Conservation (phyloP, 2,888 invertebrate species). For the Nectonema munidae region DNA sequence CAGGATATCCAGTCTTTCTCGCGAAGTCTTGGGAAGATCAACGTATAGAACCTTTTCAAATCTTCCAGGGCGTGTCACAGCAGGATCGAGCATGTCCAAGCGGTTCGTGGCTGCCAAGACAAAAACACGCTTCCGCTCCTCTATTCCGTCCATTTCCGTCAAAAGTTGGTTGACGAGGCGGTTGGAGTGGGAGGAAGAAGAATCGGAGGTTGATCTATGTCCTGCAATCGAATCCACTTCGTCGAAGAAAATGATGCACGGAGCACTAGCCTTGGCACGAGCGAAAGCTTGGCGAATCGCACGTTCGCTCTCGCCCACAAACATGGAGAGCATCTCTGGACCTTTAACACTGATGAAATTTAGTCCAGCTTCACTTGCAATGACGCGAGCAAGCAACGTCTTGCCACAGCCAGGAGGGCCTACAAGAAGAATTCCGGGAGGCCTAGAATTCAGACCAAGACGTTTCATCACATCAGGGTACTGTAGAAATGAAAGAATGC, state of each 20-base stretch:
- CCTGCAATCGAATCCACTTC: constrained; percentile 85
- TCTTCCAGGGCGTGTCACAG: constrained; percentile 56
- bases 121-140: constrained; percentile 58
- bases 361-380: constrained; percentile 88
- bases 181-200: constrained; percentile 23
- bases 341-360: constrained; percentile 97
- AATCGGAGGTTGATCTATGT: constrained; percentile 41
- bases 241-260: constrained; percentile 94
- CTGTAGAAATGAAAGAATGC: constrained; percentile 44
- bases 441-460: constrained; percentile 37
- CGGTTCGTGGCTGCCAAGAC: constrained; percentile 79
- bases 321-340: constrained; percentile 87
- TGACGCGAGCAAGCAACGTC: constrained; percentile 58
- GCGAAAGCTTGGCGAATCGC: constrained; percentile 81
- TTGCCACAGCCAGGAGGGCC: constrained; percentile 68
- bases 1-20: constrained; percentile 54
- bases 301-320: constrained; percentile 86
- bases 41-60: constrained; percentile 61
- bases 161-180: constrained; percentile 78
- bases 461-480: constrained; percentile 43
- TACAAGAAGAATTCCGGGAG: constrained; percentile 63
- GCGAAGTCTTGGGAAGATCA: constrained; percentile 42
- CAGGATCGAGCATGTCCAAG: constrained; percentile 58
- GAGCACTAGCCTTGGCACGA: constrained; percentile 63
- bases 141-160: constrained; percentile 92